Evolutionary conservation across 2,797 vertebrate genomes (phyloP), one percentile per base, ranked within the genome.

Genomic region (Sebastes diaconus): DNA sequence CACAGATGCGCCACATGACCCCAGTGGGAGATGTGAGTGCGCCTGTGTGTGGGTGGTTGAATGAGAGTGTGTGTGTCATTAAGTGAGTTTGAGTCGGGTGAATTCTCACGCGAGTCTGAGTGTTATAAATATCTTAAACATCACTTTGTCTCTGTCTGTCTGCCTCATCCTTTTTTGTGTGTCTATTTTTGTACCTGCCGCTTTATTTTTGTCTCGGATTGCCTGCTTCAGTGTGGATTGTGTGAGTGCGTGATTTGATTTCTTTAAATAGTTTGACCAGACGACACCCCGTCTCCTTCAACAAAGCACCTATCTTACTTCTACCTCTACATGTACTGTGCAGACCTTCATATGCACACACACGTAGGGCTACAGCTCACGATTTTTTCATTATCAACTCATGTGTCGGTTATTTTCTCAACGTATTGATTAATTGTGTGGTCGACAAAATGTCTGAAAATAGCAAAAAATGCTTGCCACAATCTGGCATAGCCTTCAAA

Each of bases 121-220:
- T 73, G 83, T 82, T 90, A 87, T 85, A 90, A 88, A 93, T 91
- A 92, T 86, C 87, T 74, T 39, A 61, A 88, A 83, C 61, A 79
- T 87, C 84, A 59, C 29, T 81, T 79, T 89, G 87, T 94, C 79
- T 92, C 69, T 42, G 63, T 90, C 89, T 84, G 77, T 52, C 84
- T 80, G 71, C 70, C 63, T 86, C 84, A 80, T 84, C 61, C 25
- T 73, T 83, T 52, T 87, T 68, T 71, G 24, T 87, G n/a, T 30
- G 55, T 80, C n/a, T 94, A 88, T 94, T 92, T 90, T 90, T 88
- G 72, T 74, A 77, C 32, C 65, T 60, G 36, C 59, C 60, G 72
- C 6, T 90, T 90, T 91, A 93, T 94, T 93, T 92, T 89, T 77
- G 75, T 85, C 82, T 75, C 78, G 63, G 66, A 79, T 79, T 64